These are phyloP conservation scores for Pedetes capensis DNA, from an alignment of 2,113 vertebrate species.

Conservation along the genomic window DNA sequence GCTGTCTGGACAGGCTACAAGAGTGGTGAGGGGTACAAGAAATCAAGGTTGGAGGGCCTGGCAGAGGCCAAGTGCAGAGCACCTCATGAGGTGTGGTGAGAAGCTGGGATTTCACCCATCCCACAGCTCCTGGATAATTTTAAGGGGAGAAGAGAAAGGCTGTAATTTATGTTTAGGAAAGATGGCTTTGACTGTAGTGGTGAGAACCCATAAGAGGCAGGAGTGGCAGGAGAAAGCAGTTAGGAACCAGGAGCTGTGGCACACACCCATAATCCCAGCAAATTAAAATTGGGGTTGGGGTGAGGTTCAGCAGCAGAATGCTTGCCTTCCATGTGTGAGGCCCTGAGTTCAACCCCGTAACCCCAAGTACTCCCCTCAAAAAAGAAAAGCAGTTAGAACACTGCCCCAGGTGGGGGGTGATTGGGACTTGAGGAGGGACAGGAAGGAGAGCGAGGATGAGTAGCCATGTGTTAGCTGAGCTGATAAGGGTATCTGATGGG, in stretches of 20 bases:
- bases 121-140: not conserved
- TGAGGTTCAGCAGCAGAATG: too few relatives aligned
- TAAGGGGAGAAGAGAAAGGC: not conserved
- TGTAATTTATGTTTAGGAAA: not conserved
- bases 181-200: too few relatives aligned
- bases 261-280: too few relatives aligned
- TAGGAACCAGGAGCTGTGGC: too few relatives aligned
- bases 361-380: too few relatives aligned
- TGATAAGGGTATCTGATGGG: not conserved
- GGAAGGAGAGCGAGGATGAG: not conserved
- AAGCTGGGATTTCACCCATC: not conserved
- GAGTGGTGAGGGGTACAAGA: not conserved
- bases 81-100: not conserved
- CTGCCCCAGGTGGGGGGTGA: not conserved
- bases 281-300: too few relatives aligned
- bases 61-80: not conserved
- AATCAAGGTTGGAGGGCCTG: not conserved
- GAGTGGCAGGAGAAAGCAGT: not conserved
- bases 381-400: not conserved
- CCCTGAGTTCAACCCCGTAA: too few relatives aligned
- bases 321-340: too few relatives aligned
- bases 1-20: accelerated
- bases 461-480: not conserved
- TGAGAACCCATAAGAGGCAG: not conserved
- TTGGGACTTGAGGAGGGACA: not conserved